Evolutionary conservation across 2,797 vertebrate species (phyloP).

Genomic region (Telmatherina bonti): DNA sequence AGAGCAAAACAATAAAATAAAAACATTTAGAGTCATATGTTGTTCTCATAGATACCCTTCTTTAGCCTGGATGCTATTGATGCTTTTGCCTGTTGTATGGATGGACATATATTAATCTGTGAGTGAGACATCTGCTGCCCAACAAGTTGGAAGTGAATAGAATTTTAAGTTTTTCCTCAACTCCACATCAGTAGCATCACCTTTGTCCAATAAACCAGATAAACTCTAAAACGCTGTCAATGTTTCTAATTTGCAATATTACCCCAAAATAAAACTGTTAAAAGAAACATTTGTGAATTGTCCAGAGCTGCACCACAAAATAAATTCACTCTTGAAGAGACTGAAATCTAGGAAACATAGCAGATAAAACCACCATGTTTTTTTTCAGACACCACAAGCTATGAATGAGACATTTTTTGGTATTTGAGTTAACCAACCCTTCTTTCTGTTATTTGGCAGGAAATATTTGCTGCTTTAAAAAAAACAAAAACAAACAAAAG

Average conservation of each 20-base stretch:
- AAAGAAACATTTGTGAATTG: neutral
- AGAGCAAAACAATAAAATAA: too few species aligned
- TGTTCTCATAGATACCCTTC: too few species aligned
- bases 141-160: too few species aligned
- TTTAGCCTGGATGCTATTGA: too few species aligned
- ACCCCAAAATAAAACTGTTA: neutral
- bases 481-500: too few species aligned
- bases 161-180: too few species aligned
- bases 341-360: neutral
- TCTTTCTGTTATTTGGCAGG: too few species aligned
- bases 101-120: conserved; percentile 21
- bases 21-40: too few species aligned
- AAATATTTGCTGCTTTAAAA: too few species aligned
- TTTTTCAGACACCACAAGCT: neutral
- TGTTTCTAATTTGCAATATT: neutral
- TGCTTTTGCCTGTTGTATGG: conserved; percentile 20
- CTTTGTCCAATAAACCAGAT: neutral
- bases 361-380: neutral
- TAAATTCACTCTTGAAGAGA: neutral
- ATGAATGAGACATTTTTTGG: neutral
- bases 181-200: too few species aligned
- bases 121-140: too few species aligned
- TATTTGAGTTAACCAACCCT: neutral
- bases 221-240: neutral
- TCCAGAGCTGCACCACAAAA: neutral